These are phyloP conservation scores for Hetaerina americana DNA, from an alignment of 1,140 invertebrate genomes.

Conservation along the genomic window DNA sequence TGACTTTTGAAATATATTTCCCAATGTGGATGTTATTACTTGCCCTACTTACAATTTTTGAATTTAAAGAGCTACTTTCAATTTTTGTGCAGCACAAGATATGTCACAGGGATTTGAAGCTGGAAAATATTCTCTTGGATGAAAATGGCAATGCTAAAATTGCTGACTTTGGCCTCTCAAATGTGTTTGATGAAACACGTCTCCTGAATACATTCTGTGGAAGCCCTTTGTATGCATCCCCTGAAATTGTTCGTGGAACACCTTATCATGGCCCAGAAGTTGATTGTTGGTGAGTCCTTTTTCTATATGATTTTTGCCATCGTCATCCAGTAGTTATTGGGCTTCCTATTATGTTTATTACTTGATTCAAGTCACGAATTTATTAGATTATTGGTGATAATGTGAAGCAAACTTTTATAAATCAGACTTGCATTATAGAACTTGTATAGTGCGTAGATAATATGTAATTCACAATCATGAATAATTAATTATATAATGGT, in stretches of 20 bases:
- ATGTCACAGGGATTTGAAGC: conserved; percentile 94
- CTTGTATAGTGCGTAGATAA: no score
- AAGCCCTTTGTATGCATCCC: conserved; percentile 93
- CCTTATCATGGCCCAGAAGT: conserved; percentile 95
- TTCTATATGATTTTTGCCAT: conserved; percentile 9
- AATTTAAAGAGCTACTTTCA: conserved; percentile 11
- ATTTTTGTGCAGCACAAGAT: conserved; percentile 64
- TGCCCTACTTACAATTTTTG: no score
- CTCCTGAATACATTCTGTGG: conserved; percentile 93
- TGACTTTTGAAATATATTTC: no score
- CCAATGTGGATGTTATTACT: no score
- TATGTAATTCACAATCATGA: no score
- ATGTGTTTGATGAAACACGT: conserved; percentile 85
- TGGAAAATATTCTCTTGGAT: conserved; percentile 97
- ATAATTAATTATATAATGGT: no score
- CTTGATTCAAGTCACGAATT: no score
- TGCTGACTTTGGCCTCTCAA: conserved; percentile 97
- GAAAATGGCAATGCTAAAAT: conserved; percentile 95
- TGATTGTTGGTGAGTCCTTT: conserved; percentile 30
- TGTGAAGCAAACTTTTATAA: no score
- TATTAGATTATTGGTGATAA: no score
- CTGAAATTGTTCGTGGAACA: conserved; percentile 95
- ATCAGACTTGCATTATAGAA: no score
- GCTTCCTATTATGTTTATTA: no score
- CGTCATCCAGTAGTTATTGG: neutral